Evolutionary conservation across 2,797 vertebrate species (phyloP).

Genomic region (Bucorvus abyssinicus): DNA sequence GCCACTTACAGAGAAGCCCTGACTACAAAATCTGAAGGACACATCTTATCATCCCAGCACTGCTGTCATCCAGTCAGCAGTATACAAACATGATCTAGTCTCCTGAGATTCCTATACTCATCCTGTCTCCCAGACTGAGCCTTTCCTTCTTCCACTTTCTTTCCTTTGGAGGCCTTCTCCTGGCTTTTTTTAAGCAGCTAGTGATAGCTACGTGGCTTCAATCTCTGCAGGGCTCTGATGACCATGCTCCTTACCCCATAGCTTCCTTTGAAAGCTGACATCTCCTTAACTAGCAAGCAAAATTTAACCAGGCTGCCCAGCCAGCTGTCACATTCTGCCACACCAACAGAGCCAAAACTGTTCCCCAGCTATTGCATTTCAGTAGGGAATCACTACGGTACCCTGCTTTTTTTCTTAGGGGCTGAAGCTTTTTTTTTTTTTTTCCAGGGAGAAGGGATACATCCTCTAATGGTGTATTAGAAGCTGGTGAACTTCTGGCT

Average conservation of each 20-base stretch:
- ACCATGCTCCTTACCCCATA: neutral
- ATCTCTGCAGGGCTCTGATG: neutral
- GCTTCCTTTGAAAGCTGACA: neutral
- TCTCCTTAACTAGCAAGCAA: neutral
- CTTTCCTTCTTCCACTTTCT: neutral
- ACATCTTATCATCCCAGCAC: neutral
- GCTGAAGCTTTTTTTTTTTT: neutral
- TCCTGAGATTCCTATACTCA: neutral
- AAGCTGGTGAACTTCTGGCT: neutral
- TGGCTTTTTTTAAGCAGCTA: neutral
- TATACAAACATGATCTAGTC: neutral
- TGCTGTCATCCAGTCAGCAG: neutral
- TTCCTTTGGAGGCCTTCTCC: neutral
- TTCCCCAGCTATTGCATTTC: neutral
- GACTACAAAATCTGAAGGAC: neutral
- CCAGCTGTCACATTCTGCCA: neutral
- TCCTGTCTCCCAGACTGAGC: neutral
- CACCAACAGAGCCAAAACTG: neutral
- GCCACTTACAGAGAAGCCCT: neutral
- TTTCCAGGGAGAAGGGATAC: neutral
- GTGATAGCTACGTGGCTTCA: neutral
- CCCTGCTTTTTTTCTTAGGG: neutral
- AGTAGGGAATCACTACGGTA: neutral
- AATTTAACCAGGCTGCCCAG: neutral
- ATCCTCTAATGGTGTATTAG: neutral